phyloP scores from a whole-genome alignment of 2,113 vertebrate species.

The Podiceps cristatus region DNA sequence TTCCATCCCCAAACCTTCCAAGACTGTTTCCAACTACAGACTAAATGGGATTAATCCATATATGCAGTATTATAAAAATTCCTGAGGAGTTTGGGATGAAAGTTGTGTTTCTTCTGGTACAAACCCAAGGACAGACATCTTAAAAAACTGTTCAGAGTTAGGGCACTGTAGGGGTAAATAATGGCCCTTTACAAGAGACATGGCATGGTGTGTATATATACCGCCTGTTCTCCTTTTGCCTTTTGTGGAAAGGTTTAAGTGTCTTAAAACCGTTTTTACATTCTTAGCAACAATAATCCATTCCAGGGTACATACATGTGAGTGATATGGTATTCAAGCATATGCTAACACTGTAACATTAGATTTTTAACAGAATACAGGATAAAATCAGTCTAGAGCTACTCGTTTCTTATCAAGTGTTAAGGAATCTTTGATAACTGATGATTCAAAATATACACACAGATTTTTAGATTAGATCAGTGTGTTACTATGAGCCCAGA shows the following conservation, averaged over 20 bases:
- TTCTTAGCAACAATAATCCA: neutral
- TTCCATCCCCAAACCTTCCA: neutral
- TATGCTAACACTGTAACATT: accelerated
- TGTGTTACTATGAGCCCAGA: neutral
- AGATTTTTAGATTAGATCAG: neutral
- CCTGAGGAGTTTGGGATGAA: neutral
- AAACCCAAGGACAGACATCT: neutral
- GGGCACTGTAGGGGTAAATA: neutral
- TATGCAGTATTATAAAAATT: neutral
- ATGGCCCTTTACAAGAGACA: neutral
- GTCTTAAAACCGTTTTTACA: accelerated
- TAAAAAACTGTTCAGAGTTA: neutral
- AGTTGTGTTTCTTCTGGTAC: neutral
- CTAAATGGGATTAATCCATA: neutral
- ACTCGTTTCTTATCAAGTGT: neutral
- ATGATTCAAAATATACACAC: neutral
- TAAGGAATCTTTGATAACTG: neutral
- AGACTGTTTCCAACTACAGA: neutral
- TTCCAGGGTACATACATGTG: neutral
- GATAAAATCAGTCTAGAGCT: neutral
- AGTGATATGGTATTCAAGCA: neutral
- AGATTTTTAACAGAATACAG: neutral
- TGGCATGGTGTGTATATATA: too few relatives aligned
- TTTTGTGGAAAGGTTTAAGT: neutral
- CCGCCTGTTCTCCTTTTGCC: neutral